Evolutionary conservation across 2,113 vertebrate species (phyloP).

Genomic region (Tichodroma muraria): DNA sequence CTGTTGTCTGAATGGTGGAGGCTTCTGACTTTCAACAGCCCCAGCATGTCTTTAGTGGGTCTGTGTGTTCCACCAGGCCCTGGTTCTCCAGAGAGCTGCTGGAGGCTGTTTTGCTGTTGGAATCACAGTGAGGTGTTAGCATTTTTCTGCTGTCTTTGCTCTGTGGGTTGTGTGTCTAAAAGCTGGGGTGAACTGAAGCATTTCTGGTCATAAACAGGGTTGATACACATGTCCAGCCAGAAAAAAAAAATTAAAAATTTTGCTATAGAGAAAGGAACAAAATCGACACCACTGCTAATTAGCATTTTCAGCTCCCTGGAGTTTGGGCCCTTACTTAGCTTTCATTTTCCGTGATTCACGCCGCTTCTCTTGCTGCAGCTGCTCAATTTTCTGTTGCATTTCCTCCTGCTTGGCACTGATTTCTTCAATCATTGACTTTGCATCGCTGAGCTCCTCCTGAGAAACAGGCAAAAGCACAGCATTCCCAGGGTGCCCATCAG

Average conservation of each 20-base stretch:
- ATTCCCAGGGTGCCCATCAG: neutral
- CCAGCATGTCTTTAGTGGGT: neutral
- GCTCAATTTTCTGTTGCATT: constrained; percentile 83
- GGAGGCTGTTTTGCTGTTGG: neutral
- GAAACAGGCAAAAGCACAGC: neutral
- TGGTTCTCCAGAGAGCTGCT: neutral
- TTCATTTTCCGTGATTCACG: constrained; percentile 78
- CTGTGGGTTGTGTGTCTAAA: neutral
- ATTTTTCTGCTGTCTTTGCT: neutral
- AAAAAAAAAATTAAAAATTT: neutral
- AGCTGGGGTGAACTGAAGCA: neutral
- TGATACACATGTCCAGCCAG: neutral
- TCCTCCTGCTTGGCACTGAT: constrained; percentile 86
- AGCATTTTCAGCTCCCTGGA: neutral
- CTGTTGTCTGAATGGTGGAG: neutral
- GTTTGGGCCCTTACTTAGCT: constrained; percentile 73
- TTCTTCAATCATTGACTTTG: constrained; percentile 86
- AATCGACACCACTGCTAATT: neutral
- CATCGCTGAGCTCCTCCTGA: constrained; percentile 88
- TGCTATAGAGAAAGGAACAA: neutral
- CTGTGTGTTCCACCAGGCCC: neutral
- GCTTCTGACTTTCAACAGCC: neutral
- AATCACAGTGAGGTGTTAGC: neutral
- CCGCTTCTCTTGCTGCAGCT: constrained; percentile 79
- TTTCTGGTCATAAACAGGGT: neutral